Percentiles rank a stretch among this genome's conserved stretches.
phyloP scores from a whole-genome alignment of 2,113 vertebrate species.

The Barnardius zonarius region DNA sequence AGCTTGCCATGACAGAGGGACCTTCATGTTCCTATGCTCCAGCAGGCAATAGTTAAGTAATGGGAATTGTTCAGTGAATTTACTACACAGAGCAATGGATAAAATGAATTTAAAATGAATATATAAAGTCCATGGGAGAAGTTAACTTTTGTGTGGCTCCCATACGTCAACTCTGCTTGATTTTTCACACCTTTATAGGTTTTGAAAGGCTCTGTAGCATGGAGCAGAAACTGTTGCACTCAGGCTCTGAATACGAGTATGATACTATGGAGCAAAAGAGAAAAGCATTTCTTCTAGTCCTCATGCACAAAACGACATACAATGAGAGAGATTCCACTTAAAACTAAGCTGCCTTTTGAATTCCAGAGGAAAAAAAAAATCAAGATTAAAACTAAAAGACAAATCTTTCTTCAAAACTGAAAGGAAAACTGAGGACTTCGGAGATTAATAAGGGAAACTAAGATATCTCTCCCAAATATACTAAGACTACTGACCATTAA shows the following conservation, averaged over 20 bases:
- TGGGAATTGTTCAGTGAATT: neutral
- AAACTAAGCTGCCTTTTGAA: neutral
- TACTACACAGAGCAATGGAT: neutral
- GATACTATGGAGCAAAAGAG: neutral
- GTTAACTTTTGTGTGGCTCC: neutral
- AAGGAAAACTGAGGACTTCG: neutral
- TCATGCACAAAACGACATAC: neutral
- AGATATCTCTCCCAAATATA: neutral
- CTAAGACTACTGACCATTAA: neutral
- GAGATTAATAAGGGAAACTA: neutral
- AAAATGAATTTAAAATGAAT: neutral
- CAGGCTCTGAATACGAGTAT: neutral
- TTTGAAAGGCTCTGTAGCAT: neutral
- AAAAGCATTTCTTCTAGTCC: neutral
- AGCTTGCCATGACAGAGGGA: neutral
- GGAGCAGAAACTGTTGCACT: neutral
- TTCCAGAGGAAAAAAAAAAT: neutral
- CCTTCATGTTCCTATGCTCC: fast-evolving
- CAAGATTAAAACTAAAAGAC: neutral
- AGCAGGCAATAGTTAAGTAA: neutral
- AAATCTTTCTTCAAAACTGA: neutral
- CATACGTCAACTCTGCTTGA: neutral
- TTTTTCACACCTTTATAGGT: neutral
- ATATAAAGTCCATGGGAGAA: neutral
- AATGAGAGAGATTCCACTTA: neutral